phyloP scores from a whole-genome alignment of 2,888 invertebrate genomes.

The Argyresthia albistria region DNA sequence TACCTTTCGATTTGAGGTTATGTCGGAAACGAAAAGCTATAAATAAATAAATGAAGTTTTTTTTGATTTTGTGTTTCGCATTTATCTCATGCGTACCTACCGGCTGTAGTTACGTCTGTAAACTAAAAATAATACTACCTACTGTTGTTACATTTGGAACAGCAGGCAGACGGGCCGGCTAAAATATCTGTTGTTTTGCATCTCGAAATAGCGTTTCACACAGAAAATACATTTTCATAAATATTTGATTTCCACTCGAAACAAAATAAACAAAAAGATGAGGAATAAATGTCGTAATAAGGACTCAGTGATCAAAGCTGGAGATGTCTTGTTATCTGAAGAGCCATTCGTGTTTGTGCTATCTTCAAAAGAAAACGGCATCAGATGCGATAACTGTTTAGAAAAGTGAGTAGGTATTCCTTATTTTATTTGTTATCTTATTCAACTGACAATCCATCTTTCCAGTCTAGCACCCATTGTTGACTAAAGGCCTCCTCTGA shows the following conservation, averaged over 20 bases:
- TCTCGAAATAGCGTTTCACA: conserved; percentile 14
- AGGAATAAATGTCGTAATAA: conserved; percentile 54
- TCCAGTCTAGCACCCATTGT: too few relatives aligned
- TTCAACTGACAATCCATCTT: too few relatives aligned
- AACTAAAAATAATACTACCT: conserved; percentile 64
- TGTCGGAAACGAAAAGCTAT: too few relatives aligned
- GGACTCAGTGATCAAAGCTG: conserved; percentile 65
- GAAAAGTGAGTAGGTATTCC: conserved; percentile 73
- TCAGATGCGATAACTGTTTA: conserved; percentile 84
- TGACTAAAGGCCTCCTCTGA: too few relatives aligned
- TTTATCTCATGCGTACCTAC: conserved; percentile 21
- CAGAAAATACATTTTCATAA: conserved; percentile 16
- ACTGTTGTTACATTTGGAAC: conserved; percentile 1
- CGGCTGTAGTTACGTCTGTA: conserved; percentile 36
- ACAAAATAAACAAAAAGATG: conserved; percentile 16
- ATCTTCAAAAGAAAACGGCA: conserved; percentile 77
- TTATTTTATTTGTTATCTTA: background rate
- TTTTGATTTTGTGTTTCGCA: too few relatives aligned
- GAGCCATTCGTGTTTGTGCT: conserved; percentile 84
- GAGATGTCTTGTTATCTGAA: conserved; percentile 78
- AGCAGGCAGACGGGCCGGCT: conserved; percentile 17
- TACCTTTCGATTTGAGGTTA: too few relatives aligned
- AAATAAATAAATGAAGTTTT: too few relatives aligned
- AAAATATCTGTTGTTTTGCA: background rate
- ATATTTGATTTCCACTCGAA: conserved; percentile 19